phyloP scores from a whole-genome alignment of 1,140 invertebrate species.

The Drosophila mauritiana region DNA sequence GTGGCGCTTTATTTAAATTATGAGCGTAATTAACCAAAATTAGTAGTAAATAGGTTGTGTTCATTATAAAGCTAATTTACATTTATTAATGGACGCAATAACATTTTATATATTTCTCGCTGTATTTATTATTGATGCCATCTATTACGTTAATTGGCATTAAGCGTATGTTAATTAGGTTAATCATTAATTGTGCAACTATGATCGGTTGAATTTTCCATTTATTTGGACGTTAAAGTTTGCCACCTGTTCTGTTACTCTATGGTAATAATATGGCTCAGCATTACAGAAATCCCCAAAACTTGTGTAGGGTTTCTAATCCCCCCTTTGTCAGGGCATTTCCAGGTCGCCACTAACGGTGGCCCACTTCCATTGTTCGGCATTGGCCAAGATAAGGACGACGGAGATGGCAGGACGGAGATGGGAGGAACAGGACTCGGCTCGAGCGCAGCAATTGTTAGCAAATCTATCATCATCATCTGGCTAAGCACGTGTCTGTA shows the following conservation, averaged over 20 bases:
- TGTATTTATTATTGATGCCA: not conserved
- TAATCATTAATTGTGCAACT: not conserved
- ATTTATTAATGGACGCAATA: not conserved
- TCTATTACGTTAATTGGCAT: not conserved
- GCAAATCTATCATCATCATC: slow-evolving; percentile 82
- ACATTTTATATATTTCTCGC: not conserved
- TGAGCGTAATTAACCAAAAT: no score
- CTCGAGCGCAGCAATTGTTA: slow-evolving; percentile 75
- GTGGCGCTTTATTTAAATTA: no score
- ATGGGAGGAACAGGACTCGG: slow-evolving; percentile 25
- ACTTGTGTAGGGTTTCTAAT: not conserved
- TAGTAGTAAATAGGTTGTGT: no score
- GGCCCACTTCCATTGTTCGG: slow-evolving; percentile 44
- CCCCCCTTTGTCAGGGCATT: slow-evolving; percentile 16
- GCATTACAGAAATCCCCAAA: not conserved
- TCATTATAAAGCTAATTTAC: not conserved
- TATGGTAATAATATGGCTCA: not conserved
- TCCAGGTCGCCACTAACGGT: slow-evolving; percentile 13
- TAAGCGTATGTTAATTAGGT: not conserved
- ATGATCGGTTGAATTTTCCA: no score
- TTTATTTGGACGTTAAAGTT: no score
- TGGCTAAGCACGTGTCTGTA: slow-evolving; percentile 71
- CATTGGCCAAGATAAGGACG: slow-evolving; percentile 36
- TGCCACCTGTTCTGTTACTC: no score
- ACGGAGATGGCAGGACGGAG: slow-evolving; percentile 4